Conservation (phyloP, 2,797 vertebrate genomes). For the Lutjanus argentimaculatus region DNA sequence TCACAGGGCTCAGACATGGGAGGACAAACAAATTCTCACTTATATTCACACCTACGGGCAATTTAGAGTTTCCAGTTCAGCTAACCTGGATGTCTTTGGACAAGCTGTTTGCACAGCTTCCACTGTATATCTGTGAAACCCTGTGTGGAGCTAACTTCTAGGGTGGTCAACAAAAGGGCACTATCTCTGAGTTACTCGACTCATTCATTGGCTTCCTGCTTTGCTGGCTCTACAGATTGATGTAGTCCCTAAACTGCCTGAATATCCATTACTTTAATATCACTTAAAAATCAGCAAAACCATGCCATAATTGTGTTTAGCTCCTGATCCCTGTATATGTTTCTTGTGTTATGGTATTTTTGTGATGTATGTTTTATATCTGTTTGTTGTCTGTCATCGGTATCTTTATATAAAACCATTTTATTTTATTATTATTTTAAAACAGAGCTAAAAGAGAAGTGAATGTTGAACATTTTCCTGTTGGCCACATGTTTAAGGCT, state of each 20-base stretch:
- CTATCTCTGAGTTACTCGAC: constrained; percentile 6
- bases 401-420: too few relatives aligned
- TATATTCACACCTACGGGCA: constrained; percentile 49
- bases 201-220: constrained; percentile 14
- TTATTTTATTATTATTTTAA: too few relatives aligned
- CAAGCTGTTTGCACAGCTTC: constrained; percentile 46
- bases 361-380: too few relatives aligned
- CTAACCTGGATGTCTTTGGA: constrained; percentile 44
- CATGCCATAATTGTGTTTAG: too few relatives aligned
- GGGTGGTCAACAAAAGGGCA: constrained; percentile 26
- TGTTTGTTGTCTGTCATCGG: too few relatives aligned
- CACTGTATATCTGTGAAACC: constrained; percentile 32
- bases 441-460: constrained; percentile 5
- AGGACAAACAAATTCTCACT: constrained; percentile 47
- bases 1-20: constrained; percentile 32
- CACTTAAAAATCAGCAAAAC: neutral
- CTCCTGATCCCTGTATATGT: too few relatives aligned
- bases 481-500: neutral
- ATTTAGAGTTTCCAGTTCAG: constrained; percentile 55
- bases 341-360: too few relatives aligned
- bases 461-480: rapidly evolving
- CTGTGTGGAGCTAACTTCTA: constrained; percentile 5
- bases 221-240: neutral
- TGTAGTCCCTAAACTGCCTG: neutral
- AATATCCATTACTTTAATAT: neutral